phyloP scores from a whole-genome alignment of 2,797 vertebrate species.

The Leptoclinus maculatus region DNA sequence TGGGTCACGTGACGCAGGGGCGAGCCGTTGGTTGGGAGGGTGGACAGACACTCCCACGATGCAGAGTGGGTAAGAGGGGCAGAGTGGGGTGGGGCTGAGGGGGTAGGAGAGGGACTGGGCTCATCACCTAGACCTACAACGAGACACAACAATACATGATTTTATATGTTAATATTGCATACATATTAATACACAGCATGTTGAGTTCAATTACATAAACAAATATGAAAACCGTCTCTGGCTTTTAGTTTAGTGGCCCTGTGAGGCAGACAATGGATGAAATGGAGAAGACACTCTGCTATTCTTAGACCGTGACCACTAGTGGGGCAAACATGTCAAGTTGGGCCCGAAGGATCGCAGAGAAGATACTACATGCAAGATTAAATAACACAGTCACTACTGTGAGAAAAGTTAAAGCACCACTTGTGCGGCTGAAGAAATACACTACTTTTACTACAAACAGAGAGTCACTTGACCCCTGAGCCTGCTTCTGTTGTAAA shows the following conservation, averaged over 20 bases:
- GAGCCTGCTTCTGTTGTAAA: slow-evolving; percentile 3
- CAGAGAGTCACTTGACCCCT: slow-evolving; percentile 11
- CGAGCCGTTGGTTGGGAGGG: slow-evolving; percentile 91
- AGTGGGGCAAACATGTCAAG: neutral
- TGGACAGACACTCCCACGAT: slow-evolving; percentile 91
- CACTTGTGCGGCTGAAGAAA: neutral
- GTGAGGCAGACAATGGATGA: neutral
- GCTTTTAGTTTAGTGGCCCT: neutral
- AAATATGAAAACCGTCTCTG: neutral
- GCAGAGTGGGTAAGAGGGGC: slow-evolving; percentile 84
- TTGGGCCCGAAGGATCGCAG: neutral
- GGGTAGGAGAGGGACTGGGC: slow-evolving; percentile 78
- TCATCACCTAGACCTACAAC: slow-evolving; percentile 80
- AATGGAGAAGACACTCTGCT: neutral
- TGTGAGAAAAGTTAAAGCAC: neutral
- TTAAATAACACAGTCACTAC: neutral
- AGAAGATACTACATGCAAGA: slow-evolving; percentile 1
- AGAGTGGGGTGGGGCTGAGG: slow-evolving; percentile 81
- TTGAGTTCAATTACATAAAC: neutral
- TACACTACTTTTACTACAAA: neutral
- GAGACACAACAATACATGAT: neutral
- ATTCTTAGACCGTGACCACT: neutral
- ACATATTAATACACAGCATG: neutral
- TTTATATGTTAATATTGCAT: neutral
- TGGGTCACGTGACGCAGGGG: slow-evolving; percentile 91